phyloP scores from a whole-genome alignment of 2,797 vertebrate species.

The Micrastur ruficollis region DNA sequence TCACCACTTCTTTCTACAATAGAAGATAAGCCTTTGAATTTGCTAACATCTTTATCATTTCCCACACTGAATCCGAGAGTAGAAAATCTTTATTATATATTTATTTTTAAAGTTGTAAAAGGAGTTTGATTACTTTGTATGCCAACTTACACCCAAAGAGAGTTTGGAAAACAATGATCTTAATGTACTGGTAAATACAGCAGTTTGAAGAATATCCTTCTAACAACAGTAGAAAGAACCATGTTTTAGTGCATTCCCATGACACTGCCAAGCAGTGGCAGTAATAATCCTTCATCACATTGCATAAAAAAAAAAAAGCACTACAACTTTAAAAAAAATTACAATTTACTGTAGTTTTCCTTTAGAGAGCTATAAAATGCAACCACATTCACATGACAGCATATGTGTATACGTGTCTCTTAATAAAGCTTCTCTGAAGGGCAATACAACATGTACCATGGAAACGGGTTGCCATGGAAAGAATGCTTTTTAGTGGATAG shows the following conservation, averaged over 20 bases:
- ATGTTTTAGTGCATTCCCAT: conserved; percentile 33
- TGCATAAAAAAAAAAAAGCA: conserved; percentile 39
- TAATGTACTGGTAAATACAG: neutral
- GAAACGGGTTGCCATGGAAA: conserved; percentile 78
- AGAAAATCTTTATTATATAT: neutral
- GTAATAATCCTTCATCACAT: conserved; percentile 49
- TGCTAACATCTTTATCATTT: neutral
- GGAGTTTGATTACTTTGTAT: neutral
- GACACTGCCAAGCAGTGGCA: conserved; percentile 8
- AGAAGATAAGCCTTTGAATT: neutral
- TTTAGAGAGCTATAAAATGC: conserved; percentile 56
- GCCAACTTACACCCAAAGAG: conserved; percentile 6
- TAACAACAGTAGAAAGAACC: neutral
- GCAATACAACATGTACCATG: conserved; percentile 58
- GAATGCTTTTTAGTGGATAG: conserved; percentile 63
- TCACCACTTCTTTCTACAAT: neutral
- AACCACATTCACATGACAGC: conserved; percentile 21
- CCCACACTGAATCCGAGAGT: neutral
- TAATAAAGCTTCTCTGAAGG: conserved; percentile 65
- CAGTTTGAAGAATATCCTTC: neutral
- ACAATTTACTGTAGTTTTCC: conserved; percentile 32
- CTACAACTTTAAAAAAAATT: conserved; percentile 33
- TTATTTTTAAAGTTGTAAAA: neutral
- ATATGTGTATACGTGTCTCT: conserved; percentile 13
- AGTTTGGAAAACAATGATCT: conserved; percentile 4